Conservation (phyloP, 2,888 invertebrate genomes). For the Temnothorax rugatulus region DNA sequence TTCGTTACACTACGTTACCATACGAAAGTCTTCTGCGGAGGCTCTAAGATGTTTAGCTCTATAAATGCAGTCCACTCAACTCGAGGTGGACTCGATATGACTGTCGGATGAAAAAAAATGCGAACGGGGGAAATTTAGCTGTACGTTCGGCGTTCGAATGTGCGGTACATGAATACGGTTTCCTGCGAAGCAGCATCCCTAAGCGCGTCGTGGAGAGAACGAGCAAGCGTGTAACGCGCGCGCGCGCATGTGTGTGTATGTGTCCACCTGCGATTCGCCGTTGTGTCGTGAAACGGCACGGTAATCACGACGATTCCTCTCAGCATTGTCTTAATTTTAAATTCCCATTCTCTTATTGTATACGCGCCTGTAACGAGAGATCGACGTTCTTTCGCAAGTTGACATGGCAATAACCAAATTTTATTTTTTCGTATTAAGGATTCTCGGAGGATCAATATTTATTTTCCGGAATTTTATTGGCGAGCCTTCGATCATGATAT, state of each 20-base stretch:
- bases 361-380: background rate
- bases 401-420: conserved; percentile 45
- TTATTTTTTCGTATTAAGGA: conserved; percentile 8
- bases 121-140: background rate
- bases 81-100: background rate
- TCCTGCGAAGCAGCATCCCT: conserved; percentile 1
- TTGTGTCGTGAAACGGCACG: background rate
- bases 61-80: too few species aligned
- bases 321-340: background rate
- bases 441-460: conserved; percentile 28
- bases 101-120: background rate
- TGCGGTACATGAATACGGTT: background rate
- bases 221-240: background rate
- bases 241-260: too few species aligned
- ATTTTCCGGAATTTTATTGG: background rate
- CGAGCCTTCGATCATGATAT: background rate
- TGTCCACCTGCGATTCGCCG: conserved; percentile 17
- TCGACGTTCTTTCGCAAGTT: conserved; percentile 26
- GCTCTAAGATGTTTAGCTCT: too few species aligned
- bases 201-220: background rate
- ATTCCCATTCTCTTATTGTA: background rate
- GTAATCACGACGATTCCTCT: background rate
- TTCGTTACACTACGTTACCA: too few species aligned
- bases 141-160: background rate
- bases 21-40: too few species aligned